A percentile compares a stretch with the other conserved stretches of the same genome.
Conservation (phyloP, 2,797 vertebrate species). For the Etheostoma perlongum region DNA sequence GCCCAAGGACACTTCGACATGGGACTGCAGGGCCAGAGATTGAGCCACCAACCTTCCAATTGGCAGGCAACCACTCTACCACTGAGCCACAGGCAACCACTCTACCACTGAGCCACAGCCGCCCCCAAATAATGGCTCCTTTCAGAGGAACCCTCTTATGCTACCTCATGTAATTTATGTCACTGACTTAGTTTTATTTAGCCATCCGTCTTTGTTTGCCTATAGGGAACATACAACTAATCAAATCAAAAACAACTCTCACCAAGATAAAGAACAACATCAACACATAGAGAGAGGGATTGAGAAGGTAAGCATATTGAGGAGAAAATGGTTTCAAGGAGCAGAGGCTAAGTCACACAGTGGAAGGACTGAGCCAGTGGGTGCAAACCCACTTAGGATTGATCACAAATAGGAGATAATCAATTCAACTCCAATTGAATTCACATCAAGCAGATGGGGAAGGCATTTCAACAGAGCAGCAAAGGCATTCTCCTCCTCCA, state of each 20-base stretch:
- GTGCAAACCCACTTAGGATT: conserved; percentile 72
- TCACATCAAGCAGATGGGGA: conserved; percentile 64
- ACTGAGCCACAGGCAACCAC: no score
- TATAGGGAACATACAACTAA: background rate
- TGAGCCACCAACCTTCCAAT: no score
- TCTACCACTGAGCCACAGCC: no score
- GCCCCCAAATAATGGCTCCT: background rate
- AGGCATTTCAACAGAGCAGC: conserved; percentile 60
- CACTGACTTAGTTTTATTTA: background rate
- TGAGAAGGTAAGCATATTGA: background rate
- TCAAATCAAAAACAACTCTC: background rate
- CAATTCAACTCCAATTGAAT: conserved; percentile 76
- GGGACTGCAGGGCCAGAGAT: no score
- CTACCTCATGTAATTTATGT: background rate
- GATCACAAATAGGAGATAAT: conserved; percentile 75
- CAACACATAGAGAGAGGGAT: background rate
- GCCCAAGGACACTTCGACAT: no score
- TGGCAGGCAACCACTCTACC: no score
- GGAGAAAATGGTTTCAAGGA: conserved; percentile 15
- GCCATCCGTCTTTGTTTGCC: background rate
- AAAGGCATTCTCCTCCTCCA: conserved; percentile 51
- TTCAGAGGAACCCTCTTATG: background rate
- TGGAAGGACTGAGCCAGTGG: conserved; percentile 26
- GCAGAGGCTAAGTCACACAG: conserved; percentile 33
- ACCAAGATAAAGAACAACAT: background rate